Evolutionary conservation across 1,140 invertebrate species (phyloP).

Genomic region (Stegodyphus mimosarum): DNA sequence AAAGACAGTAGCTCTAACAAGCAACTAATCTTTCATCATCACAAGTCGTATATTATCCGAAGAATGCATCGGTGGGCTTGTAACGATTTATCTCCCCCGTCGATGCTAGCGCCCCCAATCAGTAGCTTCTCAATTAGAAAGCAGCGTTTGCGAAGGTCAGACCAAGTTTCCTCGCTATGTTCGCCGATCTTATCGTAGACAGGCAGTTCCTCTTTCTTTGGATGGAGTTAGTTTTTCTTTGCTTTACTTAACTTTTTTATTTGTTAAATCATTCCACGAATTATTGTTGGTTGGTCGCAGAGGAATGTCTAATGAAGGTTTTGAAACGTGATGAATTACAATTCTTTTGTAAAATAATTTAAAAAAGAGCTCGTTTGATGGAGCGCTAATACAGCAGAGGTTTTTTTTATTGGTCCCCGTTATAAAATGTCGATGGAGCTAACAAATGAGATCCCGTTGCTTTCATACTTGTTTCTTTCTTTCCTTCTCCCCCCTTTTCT

Average conservation of each 20-base stretch:
- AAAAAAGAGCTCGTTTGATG: no score
- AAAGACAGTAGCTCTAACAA: no score
- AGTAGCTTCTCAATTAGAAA: constrained; percentile 45
- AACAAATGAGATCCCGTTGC: no score
- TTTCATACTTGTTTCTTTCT: no score
- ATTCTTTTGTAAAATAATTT: constrained; percentile 1
- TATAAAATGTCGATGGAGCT: no score
- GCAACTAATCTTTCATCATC: no score
- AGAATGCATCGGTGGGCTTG: no score
- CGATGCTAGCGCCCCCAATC: constrained; percentile 21
- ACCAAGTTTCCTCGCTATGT: not conserved
- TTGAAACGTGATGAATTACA: constrained; percentile 40
- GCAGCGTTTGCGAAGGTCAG: constrained; percentile 3
- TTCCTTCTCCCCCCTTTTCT: no score
- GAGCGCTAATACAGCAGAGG: no score
- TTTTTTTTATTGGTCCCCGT: no score
- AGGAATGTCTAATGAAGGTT: constrained; percentile 32
- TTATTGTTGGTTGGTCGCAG: not conserved
- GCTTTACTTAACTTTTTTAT: not conserved
- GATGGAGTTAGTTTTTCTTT: not conserved
- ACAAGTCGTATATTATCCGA: no score
- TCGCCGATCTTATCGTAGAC: constrained; percentile 27
- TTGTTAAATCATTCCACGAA: not conserved
- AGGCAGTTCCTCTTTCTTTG: not conserved
- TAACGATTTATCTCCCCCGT: constrained; percentile 28